phyloP scores from a whole-genome alignment of 2,888 invertebrate genomes.

The Chrysolina oricalcia region DNA sequence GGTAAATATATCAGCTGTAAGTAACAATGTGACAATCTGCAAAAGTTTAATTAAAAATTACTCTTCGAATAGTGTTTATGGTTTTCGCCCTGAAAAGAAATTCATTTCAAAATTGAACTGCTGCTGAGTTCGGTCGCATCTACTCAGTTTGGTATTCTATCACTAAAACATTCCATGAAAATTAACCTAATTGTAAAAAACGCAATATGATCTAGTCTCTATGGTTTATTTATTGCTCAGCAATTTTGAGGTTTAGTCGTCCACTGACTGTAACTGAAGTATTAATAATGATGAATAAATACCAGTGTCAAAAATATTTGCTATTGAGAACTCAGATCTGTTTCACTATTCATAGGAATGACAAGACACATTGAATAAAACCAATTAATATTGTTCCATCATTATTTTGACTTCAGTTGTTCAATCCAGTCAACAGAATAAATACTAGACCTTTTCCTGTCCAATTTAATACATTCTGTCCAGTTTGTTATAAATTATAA shows the following conservation, averaged over 20 bases:
- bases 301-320: constrained; percentile 21
- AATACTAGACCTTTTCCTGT: constrained; percentile 65
- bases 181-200: constrained; percentile 41
- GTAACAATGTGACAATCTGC: no score
- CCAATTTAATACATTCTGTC: constrained; percentile 67
- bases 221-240: constrained; percentile 66
- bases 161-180: constrained; percentile 47
- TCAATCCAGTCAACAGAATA: constrained; percentile 57
- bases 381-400: constrained; percentile 29
- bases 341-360: neutral
- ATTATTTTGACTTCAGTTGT: constrained; percentile 42
- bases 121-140: constrained; percentile 36
- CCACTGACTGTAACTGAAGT: constrained; percentile 59
- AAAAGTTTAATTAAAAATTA: no score
- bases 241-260: constrained; percentile 66
- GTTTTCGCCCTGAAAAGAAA: no score
- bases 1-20: no score
- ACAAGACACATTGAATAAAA: neutral
- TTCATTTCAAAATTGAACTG: constrained; percentile 5
- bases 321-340: no score
- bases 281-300: constrained; percentile 43
- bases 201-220: constrained; percentile 68
- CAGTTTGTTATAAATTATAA: constrained; percentile 57
- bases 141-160: constrained; percentile 38
- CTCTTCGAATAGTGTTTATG: no score